phyloP scores from a whole-genome alignment of 1,140 invertebrate genomes.

The Caenorhabditis elegans region DNA sequence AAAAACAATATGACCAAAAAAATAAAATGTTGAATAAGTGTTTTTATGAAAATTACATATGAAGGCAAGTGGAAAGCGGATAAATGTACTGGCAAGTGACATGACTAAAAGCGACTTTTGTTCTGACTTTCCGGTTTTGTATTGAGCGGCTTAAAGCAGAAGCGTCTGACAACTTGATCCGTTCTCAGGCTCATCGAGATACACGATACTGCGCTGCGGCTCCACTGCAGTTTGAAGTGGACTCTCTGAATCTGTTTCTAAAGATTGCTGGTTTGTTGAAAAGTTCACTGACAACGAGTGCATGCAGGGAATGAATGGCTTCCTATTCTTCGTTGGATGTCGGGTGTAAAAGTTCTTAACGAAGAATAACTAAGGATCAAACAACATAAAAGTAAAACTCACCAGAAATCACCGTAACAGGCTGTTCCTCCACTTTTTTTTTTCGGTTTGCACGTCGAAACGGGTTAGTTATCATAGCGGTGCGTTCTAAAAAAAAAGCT shows the following conservation, averaged over 20 bases:
- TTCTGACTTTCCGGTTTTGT: neutral
- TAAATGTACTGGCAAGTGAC: neutral
- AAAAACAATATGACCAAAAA: no score
- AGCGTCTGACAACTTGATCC: conserved; percentile 18
- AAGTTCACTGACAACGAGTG: neutral
- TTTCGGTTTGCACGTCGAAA: neutral
- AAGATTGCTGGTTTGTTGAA: neutral
- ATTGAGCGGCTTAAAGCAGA: neutral
- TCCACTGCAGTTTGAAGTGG: neutral
- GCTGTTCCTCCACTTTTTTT: neutral
- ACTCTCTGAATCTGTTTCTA: conserved; percentile 3
- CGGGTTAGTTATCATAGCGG: neutral
- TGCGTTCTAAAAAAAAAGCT: neutral
- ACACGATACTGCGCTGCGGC: conserved; percentile 7
- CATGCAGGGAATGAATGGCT: neutral
- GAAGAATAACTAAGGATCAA: neutral
- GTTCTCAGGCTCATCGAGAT: conserved; percentile 7
- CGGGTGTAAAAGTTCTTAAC: neutral
- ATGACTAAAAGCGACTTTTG: neutral
- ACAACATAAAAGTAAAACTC: neutral
- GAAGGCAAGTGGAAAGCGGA: neutral
- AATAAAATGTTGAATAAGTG: no score
- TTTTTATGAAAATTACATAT: neutral
- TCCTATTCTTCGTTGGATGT: neutral
- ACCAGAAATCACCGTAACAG: neutral